Conservation (phyloP, 2,888 invertebrate genomes). For the Cryptocephalus moraei region DNA sequence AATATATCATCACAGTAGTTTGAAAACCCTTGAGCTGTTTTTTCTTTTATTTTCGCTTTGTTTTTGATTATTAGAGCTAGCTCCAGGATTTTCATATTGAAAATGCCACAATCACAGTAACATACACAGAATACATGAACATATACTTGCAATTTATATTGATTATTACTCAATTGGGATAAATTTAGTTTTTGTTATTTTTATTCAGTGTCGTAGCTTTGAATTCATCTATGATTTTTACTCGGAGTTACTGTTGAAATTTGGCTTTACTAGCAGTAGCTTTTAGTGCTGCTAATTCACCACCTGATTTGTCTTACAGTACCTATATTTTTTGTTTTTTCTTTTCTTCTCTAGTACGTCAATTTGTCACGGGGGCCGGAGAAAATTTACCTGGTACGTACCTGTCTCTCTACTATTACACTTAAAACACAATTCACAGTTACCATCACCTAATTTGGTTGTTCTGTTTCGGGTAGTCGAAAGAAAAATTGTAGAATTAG, state of each 20-base stretch:
- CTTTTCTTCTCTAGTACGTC: constrained; percentile 43
- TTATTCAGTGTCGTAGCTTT: constrained; percentile 37
- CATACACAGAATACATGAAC: constrained; percentile 39
- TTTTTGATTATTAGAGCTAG: too few relatives aligned
- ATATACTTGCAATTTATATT: constrained; percentile 31
- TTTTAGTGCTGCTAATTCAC: constrained; percentile 12
- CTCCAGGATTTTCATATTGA: too few relatives aligned
- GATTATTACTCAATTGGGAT: constrained; percentile 28
- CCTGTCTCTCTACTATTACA: constrained; percentile 37
- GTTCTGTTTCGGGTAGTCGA: constrained; percentile 33
- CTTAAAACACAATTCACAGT: constrained; percentile 37
- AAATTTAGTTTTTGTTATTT: constrained; percentile 33
- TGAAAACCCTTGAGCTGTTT: too few relatives aligned
- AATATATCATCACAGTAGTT: too few relatives aligned
- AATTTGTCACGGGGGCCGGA: constrained; percentile 44
- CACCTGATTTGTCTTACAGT: constrained; percentile 36
- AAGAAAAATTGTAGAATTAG: constrained; percentile 1
- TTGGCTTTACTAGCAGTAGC: constrained; percentile 19
- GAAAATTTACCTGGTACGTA: constrained; percentile 44
- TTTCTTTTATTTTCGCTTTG: too few relatives aligned
- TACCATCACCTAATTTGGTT: constrained; percentile 35
- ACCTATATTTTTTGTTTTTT: constrained; percentile 42
- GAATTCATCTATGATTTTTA: constrained; percentile 29
- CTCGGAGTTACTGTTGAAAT: constrained; percentile 35
- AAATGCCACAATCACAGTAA: constrained; percentile 33